Evolutionary conservation across 1,140 invertebrate genomes (phyloP).

Genomic region (Hypsibius dujardini): DNA sequence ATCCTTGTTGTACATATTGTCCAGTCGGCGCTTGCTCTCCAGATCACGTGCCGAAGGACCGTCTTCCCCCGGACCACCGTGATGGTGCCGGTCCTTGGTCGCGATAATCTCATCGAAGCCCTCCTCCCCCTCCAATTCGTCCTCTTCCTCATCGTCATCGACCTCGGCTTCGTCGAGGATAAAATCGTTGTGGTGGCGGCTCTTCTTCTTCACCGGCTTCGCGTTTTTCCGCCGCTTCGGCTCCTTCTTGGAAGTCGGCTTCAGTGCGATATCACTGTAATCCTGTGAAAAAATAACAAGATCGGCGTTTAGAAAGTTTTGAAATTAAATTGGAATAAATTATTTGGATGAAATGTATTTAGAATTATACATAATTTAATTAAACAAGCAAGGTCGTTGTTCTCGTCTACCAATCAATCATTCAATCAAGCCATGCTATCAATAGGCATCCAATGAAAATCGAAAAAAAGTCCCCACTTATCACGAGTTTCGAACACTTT

Average conservation of each 20-base stretch:
- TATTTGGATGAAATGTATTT: too few species aligned
- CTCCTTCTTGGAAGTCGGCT: conserved; percentile 4
- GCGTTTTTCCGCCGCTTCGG: too few species aligned
- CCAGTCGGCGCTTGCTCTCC: conserved; percentile 59
- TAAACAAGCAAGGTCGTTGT: too few species aligned
- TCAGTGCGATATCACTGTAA: neutral
- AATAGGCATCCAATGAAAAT: too few species aligned
- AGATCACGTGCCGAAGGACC: conserved; percentile 83
- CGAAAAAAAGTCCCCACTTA: too few species aligned
- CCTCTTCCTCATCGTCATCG: conserved; percentile 69
- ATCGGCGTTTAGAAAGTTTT: too few species aligned
- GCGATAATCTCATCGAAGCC: conserved; percentile 37
- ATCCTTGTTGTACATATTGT: conserved; percentile 51
- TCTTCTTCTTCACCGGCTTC: conserved; percentile 38
- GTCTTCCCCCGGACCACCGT: conserved; percentile 65
- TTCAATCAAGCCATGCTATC: too few species aligned
- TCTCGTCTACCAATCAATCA: too few species aligned
- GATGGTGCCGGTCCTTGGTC: conserved; percentile 20
- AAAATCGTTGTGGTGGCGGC: conserved; percentile 56
- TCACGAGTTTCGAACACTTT: too few species aligned
- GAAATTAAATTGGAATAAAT: too few species aligned
- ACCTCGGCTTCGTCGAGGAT: conserved; percentile 93
- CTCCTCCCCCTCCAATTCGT: conserved; percentile 87
- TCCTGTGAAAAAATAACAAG: neutral
- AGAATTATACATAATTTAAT: too few species aligned